These are phyloP conservation scores for Galeruca laticollis DNA, from an alignment of 2,888 invertebrate genomes.

Conservation along the genomic window DNA sequence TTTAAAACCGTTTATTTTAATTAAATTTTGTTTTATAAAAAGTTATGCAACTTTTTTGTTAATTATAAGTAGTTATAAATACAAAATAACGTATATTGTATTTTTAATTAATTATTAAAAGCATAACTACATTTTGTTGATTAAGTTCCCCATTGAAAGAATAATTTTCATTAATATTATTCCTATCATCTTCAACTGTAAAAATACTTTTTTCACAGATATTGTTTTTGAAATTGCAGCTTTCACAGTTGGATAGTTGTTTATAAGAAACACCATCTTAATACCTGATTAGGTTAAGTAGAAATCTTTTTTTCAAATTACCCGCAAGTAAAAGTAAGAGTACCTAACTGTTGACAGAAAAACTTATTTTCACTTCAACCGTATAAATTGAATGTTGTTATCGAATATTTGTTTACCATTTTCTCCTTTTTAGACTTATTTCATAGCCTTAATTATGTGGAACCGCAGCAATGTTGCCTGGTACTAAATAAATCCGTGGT, in stretches of 20 bases:
- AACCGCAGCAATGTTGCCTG: neutral
- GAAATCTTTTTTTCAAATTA: conserved; percentile 4
- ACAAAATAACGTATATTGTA: too few species aligned
- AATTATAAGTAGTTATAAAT: too few species aligned
- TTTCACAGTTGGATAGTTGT: neutral
- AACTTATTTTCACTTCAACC: neutral
- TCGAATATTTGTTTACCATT: neutral
- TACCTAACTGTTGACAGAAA: neutral
- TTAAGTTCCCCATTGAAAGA: too few species aligned
- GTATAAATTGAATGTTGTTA: neutral
- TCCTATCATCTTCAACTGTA: neutral
- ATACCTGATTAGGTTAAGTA: conserved; percentile 2
- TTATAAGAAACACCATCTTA: neutral
- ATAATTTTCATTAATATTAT: too few species aligned
- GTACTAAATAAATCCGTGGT: too few species aligned
- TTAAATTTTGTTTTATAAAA: too few species aligned
- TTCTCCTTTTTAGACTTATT: neutral
- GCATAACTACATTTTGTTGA: too few species aligned
- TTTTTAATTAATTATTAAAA: too few species aligned
- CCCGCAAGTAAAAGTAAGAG: conserved; percentile 12
- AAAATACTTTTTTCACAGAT: neutral
- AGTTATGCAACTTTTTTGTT: too few species aligned
- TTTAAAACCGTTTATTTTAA: too few species aligned
- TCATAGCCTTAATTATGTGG: neutral
- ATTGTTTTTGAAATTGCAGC: neutral